These are phyloP conservation scores for Helostoma temminkii DNA, from an alignment of 2,797 vertebrate genomes.

Conservation along the genomic window DNA sequence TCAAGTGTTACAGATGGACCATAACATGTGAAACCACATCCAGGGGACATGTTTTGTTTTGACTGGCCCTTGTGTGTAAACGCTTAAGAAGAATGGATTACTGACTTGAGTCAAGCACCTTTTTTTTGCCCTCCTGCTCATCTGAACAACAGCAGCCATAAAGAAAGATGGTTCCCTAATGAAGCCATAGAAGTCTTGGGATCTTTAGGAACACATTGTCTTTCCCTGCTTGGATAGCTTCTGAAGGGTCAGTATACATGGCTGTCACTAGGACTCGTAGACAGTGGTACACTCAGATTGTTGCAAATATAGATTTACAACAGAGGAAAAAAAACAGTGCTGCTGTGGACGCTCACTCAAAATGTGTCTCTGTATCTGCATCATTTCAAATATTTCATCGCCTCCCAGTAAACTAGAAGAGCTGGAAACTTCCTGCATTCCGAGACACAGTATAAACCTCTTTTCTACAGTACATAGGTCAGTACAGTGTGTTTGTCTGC, in stretches of 20 bases:
- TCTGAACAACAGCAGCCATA: constrained; percentile 16
- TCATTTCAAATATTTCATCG: constrained; percentile 44
- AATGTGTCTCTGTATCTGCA: constrained; percentile 24
- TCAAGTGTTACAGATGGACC: constrained; percentile 30
- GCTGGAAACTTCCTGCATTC: constrained; percentile 73
- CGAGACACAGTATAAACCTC: constrained; percentile 69
- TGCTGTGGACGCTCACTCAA: constrained; percentile 30
- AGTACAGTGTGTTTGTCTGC: constrained; percentile 55
- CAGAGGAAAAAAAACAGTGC: constrained; percentile 12
- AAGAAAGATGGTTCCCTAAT: constrained; percentile 21
- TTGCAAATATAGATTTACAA: constrained; percentile 16
- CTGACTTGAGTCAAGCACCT: constrained; percentile 65
- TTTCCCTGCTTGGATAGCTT: constrained; percentile 28
- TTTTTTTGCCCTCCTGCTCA: constrained; percentile 36
- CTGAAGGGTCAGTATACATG: background rate
- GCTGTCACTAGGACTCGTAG: constrained; percentile 14
- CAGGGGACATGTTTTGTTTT: constrained; percentile 18
- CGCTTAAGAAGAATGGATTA: constrained; percentile 50
- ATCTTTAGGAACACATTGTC: constrained; percentile 23
- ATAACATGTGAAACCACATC: constrained; percentile 23
- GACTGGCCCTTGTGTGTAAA: constrained; percentile 37
- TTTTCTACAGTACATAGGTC: constrained; percentile 68
- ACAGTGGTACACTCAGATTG: constrained; percentile 17
- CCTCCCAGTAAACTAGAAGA: constrained; percentile 35
- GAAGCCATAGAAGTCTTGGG: constrained; percentile 44